phyloP scores from a whole-genome alignment of 2,797 vertebrate genomes.

The Darevskia nairensis region DNA sequence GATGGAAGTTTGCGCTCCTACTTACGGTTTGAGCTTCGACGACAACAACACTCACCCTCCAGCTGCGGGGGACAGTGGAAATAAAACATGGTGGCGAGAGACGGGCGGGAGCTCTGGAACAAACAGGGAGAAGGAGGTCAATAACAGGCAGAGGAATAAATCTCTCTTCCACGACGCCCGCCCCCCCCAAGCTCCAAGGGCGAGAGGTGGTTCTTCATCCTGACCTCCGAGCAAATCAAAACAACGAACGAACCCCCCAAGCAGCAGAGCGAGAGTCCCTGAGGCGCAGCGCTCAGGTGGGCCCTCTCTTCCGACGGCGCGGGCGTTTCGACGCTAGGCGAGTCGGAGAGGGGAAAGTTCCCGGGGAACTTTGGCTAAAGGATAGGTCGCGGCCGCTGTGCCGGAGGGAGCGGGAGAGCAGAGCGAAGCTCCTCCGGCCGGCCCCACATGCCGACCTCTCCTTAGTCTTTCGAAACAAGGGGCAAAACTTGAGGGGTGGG shows the following conservation, averaged over 20 bases:
- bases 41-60: constrained; percentile 89
- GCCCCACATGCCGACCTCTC: too few relatives aligned
- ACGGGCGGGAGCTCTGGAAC: constrained; percentile 56
- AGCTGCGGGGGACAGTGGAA: constrained; percentile 98
- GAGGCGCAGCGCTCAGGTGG: too few relatives aligned
- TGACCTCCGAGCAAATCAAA: too few relatives aligned
- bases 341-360: not conserved
- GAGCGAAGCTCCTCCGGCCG: too few relatives aligned
- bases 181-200: too few relatives aligned
- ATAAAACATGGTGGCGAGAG: constrained; percentile 89
- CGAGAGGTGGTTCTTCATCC: not conserved
- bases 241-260: too few relatives aligned
- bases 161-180: not conserved
- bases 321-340: too few relatives aligned
- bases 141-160: too few relatives aligned
- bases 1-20: constrained; percentile 43
- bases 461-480: too few relatives aligned
- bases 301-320: not conserved
- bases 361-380: not conserved
- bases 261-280: not conserved
- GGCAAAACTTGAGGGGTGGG: not conserved
- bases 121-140: constrained; percentile 27
- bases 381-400: too few relatives aligned
- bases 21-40: constrained; percentile 79
- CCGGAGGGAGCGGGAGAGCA: too few relatives aligned